Evolutionary conservation across 2,113 vertebrate genomes (phyloP), one percentile per base, ranked within the genome.

Genomic region (Cinclus mexicanus): DNA sequence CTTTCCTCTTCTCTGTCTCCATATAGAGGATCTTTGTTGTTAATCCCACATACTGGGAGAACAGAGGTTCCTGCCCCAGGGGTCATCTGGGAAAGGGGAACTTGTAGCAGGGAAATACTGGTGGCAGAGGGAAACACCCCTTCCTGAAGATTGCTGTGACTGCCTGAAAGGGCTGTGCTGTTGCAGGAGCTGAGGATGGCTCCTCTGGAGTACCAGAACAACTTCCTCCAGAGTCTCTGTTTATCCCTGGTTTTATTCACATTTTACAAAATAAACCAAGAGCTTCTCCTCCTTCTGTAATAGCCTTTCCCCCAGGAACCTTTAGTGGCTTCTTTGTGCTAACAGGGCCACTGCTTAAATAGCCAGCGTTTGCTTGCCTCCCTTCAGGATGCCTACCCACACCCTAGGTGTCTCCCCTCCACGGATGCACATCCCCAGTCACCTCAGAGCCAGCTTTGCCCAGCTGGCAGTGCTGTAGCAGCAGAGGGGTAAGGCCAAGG

Each of bases 171-270:
- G 53, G 31, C 56, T 56, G 56, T 78, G 47, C 26, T 50, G 81
- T 47, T 47, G 42, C 6, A 24, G 42, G 20, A 83, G 35, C 37
- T 59, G 31, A 44, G 17, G 23, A 22, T 71, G 37, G 22, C 42
- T 89, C 8, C 10, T 15, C 25, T 0, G 0, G 19, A 16, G 39
- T 1, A 0, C 22, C 56, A 76, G 41, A n/a, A 69, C 2, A 2
- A 56, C 59, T 83, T 35, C 23, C 15, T 10, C 17, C 46, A 9
- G 31, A 19, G 4, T 65, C 9, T 90, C n/a, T 74, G n/a, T 61
- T 65, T 24, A n/a, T 60, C 9, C 14, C 33, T 72, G 21, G 8
- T 64, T 93, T 76, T 76, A 81, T 39, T 49, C 44, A 77, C 11
- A 33, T 28, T 69, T 64, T 7, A 50, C 10, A 80, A 86, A 83